A percentile compares a stretch with the other conserved stretches of the same genome.
These are phyloP conservation scores for Tricholauxania praeusta DNA, from an alignment of 2,888 invertebrate species.

Conservation along the genomic window DNA sequence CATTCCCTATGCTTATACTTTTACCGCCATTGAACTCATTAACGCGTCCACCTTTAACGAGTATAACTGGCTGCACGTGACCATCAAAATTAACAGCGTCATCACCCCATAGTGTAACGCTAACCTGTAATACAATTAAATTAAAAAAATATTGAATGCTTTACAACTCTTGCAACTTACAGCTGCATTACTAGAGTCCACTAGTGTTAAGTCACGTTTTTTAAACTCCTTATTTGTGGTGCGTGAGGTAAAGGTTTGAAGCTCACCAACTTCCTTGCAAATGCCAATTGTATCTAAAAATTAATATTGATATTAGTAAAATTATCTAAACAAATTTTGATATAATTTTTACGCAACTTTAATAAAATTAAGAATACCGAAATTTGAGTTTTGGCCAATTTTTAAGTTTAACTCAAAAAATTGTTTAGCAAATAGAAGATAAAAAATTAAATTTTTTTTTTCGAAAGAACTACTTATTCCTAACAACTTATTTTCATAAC, in stretches of 20 bases:
- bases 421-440: too few relatives aligned
- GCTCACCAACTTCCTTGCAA: slow-evolving; percentile 79
- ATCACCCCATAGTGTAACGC: slow-evolving; percentile 91
- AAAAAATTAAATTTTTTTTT: too few relatives aligned
- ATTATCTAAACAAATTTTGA: too few relatives aligned
- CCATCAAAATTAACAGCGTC: slow-evolving; percentile 89
- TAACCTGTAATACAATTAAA: slow-evolving; percentile 69
- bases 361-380: too few relatives aligned
- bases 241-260: slow-evolving; percentile 79
- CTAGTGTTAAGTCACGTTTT: slow-evolving; percentile 88
- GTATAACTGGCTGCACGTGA: slow-evolving; percentile 82
- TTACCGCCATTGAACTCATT: slow-evolving; percentile 90
- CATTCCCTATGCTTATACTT: slow-evolving; percentile 72
- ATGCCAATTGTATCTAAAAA: slow-evolving; percentile 87
- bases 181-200: slow-evolving; percentile 85
- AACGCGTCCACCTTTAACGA: slow-evolving; percentile 86
- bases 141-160: not conserved
- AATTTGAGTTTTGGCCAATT: too few relatives aligned
- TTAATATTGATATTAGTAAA: not conserved
- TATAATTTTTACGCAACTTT: too few relatives aligned
- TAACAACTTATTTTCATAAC: too few relatives aligned
- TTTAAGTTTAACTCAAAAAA: too few relatives aligned
- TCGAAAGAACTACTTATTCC: too few relatives aligned
- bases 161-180: slow-evolving; percentile 65
- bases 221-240: slow-evolving; percentile 85